phyloP scores from a whole-genome alignment of 2,797 vertebrate species.

The Halcyon smyrnensis region DNA sequence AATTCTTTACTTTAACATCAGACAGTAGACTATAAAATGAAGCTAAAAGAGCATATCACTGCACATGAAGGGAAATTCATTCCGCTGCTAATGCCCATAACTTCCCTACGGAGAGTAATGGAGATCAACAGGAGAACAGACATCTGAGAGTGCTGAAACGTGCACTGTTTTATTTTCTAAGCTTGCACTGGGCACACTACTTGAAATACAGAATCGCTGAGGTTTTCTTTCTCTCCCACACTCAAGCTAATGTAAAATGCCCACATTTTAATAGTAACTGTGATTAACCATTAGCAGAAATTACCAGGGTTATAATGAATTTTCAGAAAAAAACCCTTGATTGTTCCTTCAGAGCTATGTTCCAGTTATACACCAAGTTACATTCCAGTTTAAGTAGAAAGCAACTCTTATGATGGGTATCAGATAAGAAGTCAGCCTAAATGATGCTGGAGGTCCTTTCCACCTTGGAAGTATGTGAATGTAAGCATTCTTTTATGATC shows the following conservation, averaged over 20 bases:
- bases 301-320: neutral
- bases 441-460: neutral
- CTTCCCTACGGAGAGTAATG: slow-evolving; percentile 15
- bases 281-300: slow-evolving; percentile 34
- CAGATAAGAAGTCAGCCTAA: neutral
- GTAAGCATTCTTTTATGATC: neutral
- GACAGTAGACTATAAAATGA: neutral
- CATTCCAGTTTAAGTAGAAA: neutral
- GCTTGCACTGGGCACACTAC: neutral
- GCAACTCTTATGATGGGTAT: neutral
- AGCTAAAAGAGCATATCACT: neutral
- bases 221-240: neutral
- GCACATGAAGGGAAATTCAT: slow-evolving; percentile 9
- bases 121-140: neutral
- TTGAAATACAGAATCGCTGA: neutral
- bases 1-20: neutral
- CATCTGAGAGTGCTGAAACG: neutral
- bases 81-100: slow-evolving; percentile 3
- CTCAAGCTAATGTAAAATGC: neutral
- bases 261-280: neutral
- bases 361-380: neutral
- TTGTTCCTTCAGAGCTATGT: neutral
- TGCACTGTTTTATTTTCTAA: neutral
- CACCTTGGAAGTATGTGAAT: neutral
- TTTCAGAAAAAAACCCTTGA: neutral